Evolutionary conservation across 2,888 invertebrate species (phyloP), one percentile per base, ranked within the genome.

Genomic region (Drosophila lutescens): DNA sequence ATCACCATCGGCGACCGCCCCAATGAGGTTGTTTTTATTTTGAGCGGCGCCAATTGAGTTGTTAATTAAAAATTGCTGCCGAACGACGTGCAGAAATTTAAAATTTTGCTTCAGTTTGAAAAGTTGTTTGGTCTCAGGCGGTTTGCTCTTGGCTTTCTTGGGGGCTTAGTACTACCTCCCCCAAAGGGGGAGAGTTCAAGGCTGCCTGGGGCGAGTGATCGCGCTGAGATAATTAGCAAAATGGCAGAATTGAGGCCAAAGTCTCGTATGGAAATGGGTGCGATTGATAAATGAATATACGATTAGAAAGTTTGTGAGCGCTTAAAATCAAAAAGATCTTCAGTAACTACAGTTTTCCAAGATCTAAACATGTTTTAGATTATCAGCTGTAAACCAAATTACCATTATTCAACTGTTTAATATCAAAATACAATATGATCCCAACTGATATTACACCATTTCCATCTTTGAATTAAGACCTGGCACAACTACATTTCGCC

Each of bases 1-100:
- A 30, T 30, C 30, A 30, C 7, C 63, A 61, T 41, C 59, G 63
- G 36, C 51, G 62, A 44, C 38, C 38, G 40, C 44, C 40, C 15
- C 53, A 49, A 34, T 13, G 49, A 41, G 65, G 30, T 36, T 53
- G 46, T 38, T 56, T 20, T 46, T 26, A 17, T 46, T 46, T 6
- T 36, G 30, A 20, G 71, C 34, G 62, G 63, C 46, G 77, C 56
- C 83, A 83, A 88, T 88, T 83, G 88, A 83, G 83, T 80, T 83
- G 83, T 83, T 88, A 86, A 88, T 83, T 88, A 85, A 85, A 78
- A 84, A 75, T 67, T 40, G 53, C 41, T 55, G 74, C 74, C 44
- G 46, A 20, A 36, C 61, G 60, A 83, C 88, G 88, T 82, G 86
- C 82, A 75, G 55, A 81, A 69, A 77, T 75, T 65, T 49, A 2